phyloP scores from a whole-genome alignment of 2,113 vertebrate species.

The Typhlomys cinereus region DNA sequence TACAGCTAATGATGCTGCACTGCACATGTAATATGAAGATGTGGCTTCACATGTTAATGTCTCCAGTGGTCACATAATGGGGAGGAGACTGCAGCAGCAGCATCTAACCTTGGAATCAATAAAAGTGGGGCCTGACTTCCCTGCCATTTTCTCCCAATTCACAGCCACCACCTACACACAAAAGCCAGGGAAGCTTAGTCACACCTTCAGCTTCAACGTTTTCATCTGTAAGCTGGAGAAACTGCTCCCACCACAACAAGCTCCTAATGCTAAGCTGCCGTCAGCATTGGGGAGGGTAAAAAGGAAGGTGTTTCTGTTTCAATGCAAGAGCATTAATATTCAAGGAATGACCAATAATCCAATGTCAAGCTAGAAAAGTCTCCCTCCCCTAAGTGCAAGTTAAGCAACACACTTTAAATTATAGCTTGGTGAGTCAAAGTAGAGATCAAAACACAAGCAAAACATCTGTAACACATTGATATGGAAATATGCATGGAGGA shows the following conservation, averaged over 20 bases:
- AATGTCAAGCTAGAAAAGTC: neutral
- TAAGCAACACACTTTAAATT: constrained; percentile 13
- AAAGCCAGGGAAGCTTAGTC: neutral
- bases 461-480: neutral
- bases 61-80: neutral
- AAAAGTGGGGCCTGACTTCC: neutral
- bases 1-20: neutral
- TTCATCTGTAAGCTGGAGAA: neutral
- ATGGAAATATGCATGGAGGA: neutral
- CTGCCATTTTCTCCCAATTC: neutral
- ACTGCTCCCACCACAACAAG: neutral
- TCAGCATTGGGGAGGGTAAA: neutral
- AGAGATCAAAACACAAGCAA: neutral
- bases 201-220: neutral
- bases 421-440: constrained; percentile 1
- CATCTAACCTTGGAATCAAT: neutral
- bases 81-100: neutral
- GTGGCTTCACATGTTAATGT: neutral
- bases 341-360: neutral
- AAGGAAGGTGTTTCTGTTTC: neutral
- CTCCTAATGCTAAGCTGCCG: neutral
- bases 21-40: neutral
- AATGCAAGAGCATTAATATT: neutral
- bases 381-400: neutral
- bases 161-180: too few species aligned